Base-by-base conservation (phyloP, 1,140 invertebrate species). In the Drosophila pectinifera region DNA sequence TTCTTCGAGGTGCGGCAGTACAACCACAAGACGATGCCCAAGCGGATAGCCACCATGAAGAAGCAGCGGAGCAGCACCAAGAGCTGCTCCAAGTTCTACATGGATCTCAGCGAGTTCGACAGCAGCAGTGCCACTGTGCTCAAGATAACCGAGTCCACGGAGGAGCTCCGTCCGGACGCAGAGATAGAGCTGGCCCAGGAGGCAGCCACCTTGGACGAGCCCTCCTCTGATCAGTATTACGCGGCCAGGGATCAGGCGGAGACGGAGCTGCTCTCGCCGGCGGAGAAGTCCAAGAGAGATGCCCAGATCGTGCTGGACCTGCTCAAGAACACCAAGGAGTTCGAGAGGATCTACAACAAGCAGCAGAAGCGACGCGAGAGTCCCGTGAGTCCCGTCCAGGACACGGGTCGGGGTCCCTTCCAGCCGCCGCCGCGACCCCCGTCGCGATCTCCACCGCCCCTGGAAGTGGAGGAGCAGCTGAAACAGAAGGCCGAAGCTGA, bases 291-390 rank as follows among this genome's bases (percentile, higher is more conserved):
- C 0, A 90, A 85, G 51, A 67, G 91, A 8, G 91, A 92, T 77
- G 86, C 91, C 0, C 84, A 92, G 83, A 97, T 98, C 31, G 96
- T 97, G 22, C 95, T 96, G 14, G 96, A 97, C 88, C 93, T 97
- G 18, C 93, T 97, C 2, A 96, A 97, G 94, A 95, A 97, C 81
- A 97, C 96, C 82, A 94, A 96, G 77, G 96, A 97, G 75, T 97
- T 97, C 65, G 96, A 97, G 72, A 95, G 95, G 61, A 93, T 97
- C 20, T 92, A 97, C 13, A 96, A 95, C 95, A 82, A 96, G 95
- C 84, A 92, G 94, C 75, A 93, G 93, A 91, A 95, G 92, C 79
- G 94, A 6, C 65, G 81, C 4, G 91, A 91, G 24, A 76, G 72
- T 48, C 81, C 85, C 4, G 28, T 46, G 11, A 76, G 72, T 38